Evolutionary conservation across 2,113 vertebrate species (phyloP).

Genomic region (Sorex araneus): DNA sequence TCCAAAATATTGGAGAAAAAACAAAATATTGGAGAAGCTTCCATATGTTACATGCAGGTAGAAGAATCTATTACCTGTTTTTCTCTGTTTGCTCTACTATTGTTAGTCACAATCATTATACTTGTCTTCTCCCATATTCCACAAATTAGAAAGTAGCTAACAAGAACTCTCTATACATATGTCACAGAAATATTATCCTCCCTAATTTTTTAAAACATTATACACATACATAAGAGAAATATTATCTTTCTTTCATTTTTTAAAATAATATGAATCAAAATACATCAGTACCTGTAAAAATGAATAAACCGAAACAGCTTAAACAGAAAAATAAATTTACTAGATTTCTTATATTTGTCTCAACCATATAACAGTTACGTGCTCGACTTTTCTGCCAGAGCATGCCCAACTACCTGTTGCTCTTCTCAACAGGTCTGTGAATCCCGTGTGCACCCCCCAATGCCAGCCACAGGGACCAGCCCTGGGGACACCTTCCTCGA

Average conservation of each 20-base stretch:
- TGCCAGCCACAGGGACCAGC: no score
- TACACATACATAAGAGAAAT: no score
- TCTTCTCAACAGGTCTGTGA: no score
- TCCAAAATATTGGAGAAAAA: conserved; percentile 51
- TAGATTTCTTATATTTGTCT: neutral
- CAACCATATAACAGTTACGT: neutral
- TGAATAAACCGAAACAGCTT: neutral
- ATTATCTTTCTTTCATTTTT: no score
- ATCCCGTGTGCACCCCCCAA: no score
- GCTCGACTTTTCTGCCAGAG: no score
- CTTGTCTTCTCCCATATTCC: neutral
- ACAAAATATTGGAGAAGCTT: conserved; percentile 20
- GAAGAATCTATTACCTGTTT: neutral
- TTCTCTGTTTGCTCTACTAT: neutral
- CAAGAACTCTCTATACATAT: no score
- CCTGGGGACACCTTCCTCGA: no score
- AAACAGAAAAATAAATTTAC: conserved; percentile 4
- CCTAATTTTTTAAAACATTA: no score
- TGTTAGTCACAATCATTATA: neutral
- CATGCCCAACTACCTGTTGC: no score
- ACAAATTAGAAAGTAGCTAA: no score
- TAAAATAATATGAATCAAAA: neutral
- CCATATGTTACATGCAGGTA: neutral
- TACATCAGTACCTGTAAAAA: neutral
- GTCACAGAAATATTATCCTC: no score